phyloP scores from a whole-genome alignment of 2,113 vertebrate genomes.

The Coturnix japonica region DNA sequence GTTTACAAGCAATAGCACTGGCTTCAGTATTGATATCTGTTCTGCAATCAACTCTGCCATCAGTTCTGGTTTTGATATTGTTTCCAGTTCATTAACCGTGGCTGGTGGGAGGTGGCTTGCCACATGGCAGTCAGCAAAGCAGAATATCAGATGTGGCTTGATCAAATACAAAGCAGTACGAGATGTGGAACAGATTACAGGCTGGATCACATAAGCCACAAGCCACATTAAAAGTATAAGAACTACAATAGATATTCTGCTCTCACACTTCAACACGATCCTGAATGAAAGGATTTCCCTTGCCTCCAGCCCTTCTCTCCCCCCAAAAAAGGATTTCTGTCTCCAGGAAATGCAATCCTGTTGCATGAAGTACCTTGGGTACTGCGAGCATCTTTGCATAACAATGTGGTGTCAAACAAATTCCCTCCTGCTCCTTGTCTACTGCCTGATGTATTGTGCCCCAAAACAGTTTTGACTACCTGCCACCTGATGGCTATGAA shows the following conservation, averaged over 20 bases:
- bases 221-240: conserved; percentile 18
- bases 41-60: not conserved
- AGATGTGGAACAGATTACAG: conserved; percentile 50
- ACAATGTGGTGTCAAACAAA: conserved; percentile 56
- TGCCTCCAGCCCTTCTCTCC: conserved; percentile 15
- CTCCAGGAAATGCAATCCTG: conserved; percentile 39
- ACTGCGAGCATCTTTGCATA: conserved; percentile 16
- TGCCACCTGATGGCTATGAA: conserved; percentile 46
- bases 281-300: conserved; percentile 47
- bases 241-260: conserved; percentile 55
- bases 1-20: conserved; percentile 5
- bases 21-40: not conserved
- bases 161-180: conserved; percentile 30
- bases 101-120: conserved; percentile 33
- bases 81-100: not conserved
- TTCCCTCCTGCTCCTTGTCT: conserved; percentile 43
- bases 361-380: not conserved
- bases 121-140: not conserved
- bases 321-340: conserved; percentile 30
- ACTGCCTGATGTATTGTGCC: conserved; percentile 55
- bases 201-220: conserved; percentile 28
- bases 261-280: conserved; percentile 20
- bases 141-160: conserved; percentile 31
- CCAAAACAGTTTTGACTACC: conserved; percentile 58
- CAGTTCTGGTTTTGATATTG: not conserved